Conservation (phyloP, 2,888 invertebrate genomes). For the Torymus aiolomorphi region DNA sequence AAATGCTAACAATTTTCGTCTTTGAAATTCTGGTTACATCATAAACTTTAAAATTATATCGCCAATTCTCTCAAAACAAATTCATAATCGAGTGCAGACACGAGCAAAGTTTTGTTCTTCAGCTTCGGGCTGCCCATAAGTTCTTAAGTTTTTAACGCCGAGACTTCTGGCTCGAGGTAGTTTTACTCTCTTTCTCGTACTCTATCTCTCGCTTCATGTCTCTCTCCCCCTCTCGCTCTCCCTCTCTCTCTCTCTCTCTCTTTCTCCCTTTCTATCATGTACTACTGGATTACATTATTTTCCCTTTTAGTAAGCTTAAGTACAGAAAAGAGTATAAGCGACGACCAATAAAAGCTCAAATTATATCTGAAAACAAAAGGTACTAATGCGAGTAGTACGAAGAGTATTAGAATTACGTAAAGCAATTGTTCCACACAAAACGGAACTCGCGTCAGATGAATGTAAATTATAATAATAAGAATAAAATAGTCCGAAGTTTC, state of each 20-base stretch:
- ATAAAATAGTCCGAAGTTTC: too few relatives aligned
- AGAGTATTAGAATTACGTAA: too few relatives aligned
- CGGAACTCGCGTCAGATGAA: too few relatives aligned
- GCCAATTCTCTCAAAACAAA: constrained; percentile 47
- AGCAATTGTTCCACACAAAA: too few relatives aligned
- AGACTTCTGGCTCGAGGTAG: constrained; percentile 31
- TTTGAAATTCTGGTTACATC: constrained; percentile 19
- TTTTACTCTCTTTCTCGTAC: background rate
- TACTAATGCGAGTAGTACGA: too few relatives aligned
- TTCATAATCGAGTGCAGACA: constrained; percentile 52
- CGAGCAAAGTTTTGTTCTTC: constrained; percentile 30
- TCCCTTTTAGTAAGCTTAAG: constrained; percentile 31
- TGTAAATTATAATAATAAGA: too few relatives aligned
- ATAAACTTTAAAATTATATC: constrained; percentile 39
- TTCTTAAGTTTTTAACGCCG: constrained; percentile 50
- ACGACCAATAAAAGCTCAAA: constrained; percentile 2
- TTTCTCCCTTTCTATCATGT: background rate
- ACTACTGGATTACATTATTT: constrained; percentile 52
- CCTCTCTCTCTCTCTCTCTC: background rate
- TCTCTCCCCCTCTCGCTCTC: background rate
- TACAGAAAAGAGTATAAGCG: background rate
- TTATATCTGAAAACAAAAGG: background rate
- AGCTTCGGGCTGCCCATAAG: constrained; percentile 43
- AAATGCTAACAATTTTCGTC: constrained; percentile 16
- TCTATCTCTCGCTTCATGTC: background rate